Evolutionary conservation across 2,797 vertebrate genomes (phyloP).

Genomic region (Mormyrus proboscirostris): DNA sequence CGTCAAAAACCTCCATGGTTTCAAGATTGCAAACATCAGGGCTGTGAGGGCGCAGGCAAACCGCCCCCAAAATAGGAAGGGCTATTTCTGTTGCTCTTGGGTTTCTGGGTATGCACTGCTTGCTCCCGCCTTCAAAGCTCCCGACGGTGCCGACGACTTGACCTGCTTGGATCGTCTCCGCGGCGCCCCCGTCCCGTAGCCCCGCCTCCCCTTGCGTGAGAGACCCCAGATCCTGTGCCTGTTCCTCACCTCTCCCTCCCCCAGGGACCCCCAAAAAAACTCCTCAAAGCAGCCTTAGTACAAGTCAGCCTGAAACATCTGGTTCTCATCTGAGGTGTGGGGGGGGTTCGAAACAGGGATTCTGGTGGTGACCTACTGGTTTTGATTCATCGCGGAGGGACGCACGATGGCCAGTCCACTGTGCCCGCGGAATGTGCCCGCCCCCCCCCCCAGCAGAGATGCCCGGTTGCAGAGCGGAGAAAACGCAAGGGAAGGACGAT

Average conservation of each 20-base stretch:
- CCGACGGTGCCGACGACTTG: background rate
- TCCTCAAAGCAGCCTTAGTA: background rate
- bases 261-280: background rate
- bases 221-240: background rate
- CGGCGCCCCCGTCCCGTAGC: background rate
- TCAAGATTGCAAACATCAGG: conserved; percentile 15
- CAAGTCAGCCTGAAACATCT: background rate
- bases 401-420: background rate
- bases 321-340: background rate
- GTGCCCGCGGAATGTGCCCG: background rate
- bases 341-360: background rate
- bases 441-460: background rate
- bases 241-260: background rate
- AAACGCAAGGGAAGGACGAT: background rate
- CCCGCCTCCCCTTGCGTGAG: background rate
- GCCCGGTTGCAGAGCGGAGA: background rate
- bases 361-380: background rate
- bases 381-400: background rate
- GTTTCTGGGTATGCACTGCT: background rate
- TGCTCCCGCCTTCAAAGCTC: background rate
- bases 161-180: background rate
- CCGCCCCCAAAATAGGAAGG: conserved; percentile 8
- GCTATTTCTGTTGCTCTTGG: conserved; percentile 1
- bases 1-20: conserved; percentile 6
- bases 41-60: background rate